These are phyloP conservation scores for Epinephelus lanceolatus DNA, from an alignment of 2,113 vertebrate species.

Conservation along the genomic window DNA sequence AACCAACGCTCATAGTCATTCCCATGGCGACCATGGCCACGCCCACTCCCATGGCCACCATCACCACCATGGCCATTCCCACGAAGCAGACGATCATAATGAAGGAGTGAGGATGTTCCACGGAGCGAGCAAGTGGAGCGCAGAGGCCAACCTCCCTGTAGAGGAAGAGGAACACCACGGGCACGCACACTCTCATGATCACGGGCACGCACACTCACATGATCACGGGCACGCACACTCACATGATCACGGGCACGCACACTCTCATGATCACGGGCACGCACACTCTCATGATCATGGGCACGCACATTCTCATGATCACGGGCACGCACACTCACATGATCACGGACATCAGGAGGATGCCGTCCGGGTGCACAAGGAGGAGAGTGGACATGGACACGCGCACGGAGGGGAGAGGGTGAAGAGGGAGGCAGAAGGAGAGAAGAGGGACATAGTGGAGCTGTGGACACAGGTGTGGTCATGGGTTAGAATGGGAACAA, in stretches of 20 bases:
- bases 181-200: slow-evolving; percentile 18
- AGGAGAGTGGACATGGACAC: slow-evolving; percentile 44
- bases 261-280: background rate
- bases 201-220: background rate
- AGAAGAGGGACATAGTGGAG: slow-evolving; percentile 82
- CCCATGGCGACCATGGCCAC: slow-evolving; percentile 79
- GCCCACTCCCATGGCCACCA: slow-evolving; percentile 75
- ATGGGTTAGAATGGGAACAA: too few species aligned
- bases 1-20: slow-evolving; percentile 73
- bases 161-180: slow-evolving; percentile 65
- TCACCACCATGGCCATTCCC: slow-evolving; percentile 78
- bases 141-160: slow-evolving; percentile 79
- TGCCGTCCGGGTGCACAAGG: slow-evolving; percentile 55
- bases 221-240: slow-evolving; percentile 2
- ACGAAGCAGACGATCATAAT: slow-evolving; percentile 71
- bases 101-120: slow-evolving; percentile 82
- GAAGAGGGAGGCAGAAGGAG: slow-evolving; percentile 58
- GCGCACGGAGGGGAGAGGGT: slow-evolving; percentile 52
- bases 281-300: background rate
- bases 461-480: slow-evolving; percentile 90
- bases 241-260: background rate
- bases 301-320: slow-evolving; percentile 2
- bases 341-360: slow-evolving; percentile 38
- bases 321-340: background rate
- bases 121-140: slow-evolving; percentile 87